phyloP scores from a whole-genome alignment of 2,797 vertebrate species.

The Sebastes nivosus region DNA sequence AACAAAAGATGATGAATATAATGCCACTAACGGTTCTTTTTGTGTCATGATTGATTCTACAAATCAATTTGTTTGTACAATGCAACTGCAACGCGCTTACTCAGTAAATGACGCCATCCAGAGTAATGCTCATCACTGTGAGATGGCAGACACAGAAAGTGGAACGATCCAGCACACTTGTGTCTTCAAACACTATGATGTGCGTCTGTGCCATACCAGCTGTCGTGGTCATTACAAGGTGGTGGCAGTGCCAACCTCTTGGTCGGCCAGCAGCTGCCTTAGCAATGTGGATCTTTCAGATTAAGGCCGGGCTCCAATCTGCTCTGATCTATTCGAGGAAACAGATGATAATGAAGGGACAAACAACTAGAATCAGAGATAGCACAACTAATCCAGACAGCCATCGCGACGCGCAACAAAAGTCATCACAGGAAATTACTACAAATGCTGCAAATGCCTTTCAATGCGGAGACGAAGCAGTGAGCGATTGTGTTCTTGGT shows the following conservation, averaged over 20 bases:
- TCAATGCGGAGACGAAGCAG: constrained; percentile 9
- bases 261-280: constrained; percentile 65
- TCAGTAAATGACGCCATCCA: not conserved
- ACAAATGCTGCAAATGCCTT: constrained; percentile 11
- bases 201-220: constrained; percentile 48
- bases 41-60: not conserved
- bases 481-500: constrained; percentile 44
- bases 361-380: constrained; percentile 56
- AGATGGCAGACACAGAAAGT: constrained; percentile 12
- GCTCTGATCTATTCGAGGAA: constrained; percentile 68
- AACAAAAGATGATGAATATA: constrained; percentile 5
- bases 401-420: constrained; percentile 33
- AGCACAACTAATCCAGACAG: constrained; percentile 55
- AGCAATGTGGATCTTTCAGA: constrained; percentile 64
- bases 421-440: constrained; percentile 52
- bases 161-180: constrained; percentile 7
- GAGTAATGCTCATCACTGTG: not conserved
- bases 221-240: constrained; percentile 66
- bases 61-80: not conserved
- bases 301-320: constrained; percentile 72
- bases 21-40: not conserved
- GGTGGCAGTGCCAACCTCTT: constrained; percentile 60
- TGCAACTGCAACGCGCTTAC: not conserved
- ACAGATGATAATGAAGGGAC: constrained; percentile 56
- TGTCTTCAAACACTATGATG: constrained; percentile 32